Conservation (phyloP, 2,113 vertebrate genomes). For the Ammodytes dubius region DNA sequence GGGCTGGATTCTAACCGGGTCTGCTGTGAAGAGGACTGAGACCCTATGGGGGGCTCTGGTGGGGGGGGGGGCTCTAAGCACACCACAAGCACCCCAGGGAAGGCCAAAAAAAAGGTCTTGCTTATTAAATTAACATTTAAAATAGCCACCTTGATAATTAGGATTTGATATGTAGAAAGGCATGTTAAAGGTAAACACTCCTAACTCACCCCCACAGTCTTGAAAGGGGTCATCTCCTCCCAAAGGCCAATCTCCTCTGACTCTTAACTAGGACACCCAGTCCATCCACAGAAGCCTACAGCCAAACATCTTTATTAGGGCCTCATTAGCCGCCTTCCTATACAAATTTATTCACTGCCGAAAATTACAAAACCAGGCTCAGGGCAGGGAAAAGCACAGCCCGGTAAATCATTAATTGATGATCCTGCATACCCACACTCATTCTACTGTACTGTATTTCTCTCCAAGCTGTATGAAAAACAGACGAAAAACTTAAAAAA, state of each 20-base stretch:
- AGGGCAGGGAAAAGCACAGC: slow-evolving; percentile 64
- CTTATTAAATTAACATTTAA: slow-evolving; percentile 18
- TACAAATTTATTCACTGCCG: slow-evolving; percentile 75
- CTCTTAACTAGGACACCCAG: slow-evolving; percentile 68
- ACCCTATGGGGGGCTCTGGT: too few relatives aligned
- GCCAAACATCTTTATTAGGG: slow-evolving; percentile 69
- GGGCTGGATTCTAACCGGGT: too few relatives aligned
- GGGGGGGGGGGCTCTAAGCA: too few relatives aligned
- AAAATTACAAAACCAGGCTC: slow-evolving; percentile 75
- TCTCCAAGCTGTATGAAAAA: slow-evolving; percentile 46
- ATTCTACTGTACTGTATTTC: slow-evolving; percentile 32
- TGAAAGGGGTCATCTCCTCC: slow-evolving; percentile 60
- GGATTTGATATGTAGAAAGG: slow-evolving; percentile 58
- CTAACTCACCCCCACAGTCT: slow-evolving; percentile 6
- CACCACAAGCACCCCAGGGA: too few relatives aligned
- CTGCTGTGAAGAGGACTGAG: too few relatives aligned
- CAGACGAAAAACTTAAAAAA: too few relatives aligned
- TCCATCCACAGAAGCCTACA: slow-evolving; percentile 63
- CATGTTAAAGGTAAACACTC: slow-evolving; percentile 66
- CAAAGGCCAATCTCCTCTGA: slow-evolving; percentile 56
- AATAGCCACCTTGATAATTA: slow-evolving; percentile 59
- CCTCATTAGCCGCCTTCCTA: slow-evolving; percentile 80
- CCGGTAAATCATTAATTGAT: slow-evolving; percentile 79
- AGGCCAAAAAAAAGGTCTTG: slow-evolving; percentile 4
- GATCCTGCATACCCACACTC: slow-evolving; percentile 62